Evolutionary conservation across 2,888 invertebrate species (phyloP).

Genomic region (Nasonovia ribisnigri): DNA sequence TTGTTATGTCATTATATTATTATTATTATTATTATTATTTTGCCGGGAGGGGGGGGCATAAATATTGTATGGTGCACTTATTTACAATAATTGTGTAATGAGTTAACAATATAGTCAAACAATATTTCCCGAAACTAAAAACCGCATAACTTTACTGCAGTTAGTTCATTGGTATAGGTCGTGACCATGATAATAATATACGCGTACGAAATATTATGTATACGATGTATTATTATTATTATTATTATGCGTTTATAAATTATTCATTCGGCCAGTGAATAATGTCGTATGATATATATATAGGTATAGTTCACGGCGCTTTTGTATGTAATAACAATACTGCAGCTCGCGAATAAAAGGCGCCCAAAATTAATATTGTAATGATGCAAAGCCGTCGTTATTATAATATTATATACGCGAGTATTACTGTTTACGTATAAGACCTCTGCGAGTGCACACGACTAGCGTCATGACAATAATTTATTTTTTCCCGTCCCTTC

Average conservation of each 20-base stretch:
- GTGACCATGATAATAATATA: background rate
- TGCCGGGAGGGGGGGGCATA: too few species aligned
- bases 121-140: background rate
- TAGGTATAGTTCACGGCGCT: background rate
- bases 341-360: background rate
- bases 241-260: slow-evolving; percentile 16
- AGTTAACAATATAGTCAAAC: background rate
- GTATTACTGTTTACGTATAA: too few species aligned
- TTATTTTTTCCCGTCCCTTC: background rate
- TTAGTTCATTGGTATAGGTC: slow-evolving; percentile 54
- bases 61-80: background rate
- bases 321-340: background rate
- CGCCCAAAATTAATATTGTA: slow-evolving; percentile 3
- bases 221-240: background rate
- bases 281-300: background rate
- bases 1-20: background rate
- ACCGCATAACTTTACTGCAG: background rate
- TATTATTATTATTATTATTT: too few species aligned
- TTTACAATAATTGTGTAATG: background rate
- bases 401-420: background rate
- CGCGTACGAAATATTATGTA: background rate
- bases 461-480: too few species aligned
- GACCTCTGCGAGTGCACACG: too few species aligned
- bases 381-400: background rate
- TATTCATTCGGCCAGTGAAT: slow-evolving; percentile 44